Base-by-base conservation (phyloP, 1,140 invertebrate genomes). In the Meteorus sp. region DNA sequence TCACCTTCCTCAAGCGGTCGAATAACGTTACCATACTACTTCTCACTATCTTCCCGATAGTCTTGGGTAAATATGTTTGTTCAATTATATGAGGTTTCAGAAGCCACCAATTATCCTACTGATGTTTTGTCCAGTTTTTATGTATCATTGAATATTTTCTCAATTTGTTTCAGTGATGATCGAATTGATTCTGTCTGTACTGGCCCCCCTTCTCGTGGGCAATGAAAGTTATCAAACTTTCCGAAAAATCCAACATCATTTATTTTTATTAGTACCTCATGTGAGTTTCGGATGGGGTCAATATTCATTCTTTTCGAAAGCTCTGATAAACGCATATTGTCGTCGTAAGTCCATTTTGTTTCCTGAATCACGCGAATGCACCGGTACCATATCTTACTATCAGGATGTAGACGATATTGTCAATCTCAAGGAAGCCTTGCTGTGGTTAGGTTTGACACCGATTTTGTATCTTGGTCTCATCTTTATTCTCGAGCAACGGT, bases 251-350 rank as follows among this genome's bases (percentile, higher is more conserved):
- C 74, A 78, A 43, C 76, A 76, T 45, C 43, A 53, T 11, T 0
- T 76, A 20, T 75, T 79, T 51, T 69, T 69, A 22, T 13, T 79
- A 1, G 48, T 79, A 53, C 78, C 78, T 3, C 69, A 80, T 35
- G 25, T 79, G 41, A 79, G 75, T 53, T 70, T 78, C 11, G 75
- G 74, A 48, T 76, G 78, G 23, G 74, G 77, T 15, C 67, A 77
- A 54, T 6, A 67, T 1, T 65, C 72, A 1, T 79, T 79, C 39
- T 71, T 71, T 23, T 43, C 44, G 0, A 65, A 59, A 25, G 72
- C 77, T 3, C 9, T 62, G 7, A 51, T 67, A 57, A 80, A 79
- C 61, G 72, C 76, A 0, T 67, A 69, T 17, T 80, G 77, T 48
- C 62, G 76, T 31, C 66, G 69, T 56, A 56, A 77, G 45, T 68